Evolutionary conservation across 2,888 invertebrate species (phyloP).

Genomic region (Panopea generosa): DNA sequence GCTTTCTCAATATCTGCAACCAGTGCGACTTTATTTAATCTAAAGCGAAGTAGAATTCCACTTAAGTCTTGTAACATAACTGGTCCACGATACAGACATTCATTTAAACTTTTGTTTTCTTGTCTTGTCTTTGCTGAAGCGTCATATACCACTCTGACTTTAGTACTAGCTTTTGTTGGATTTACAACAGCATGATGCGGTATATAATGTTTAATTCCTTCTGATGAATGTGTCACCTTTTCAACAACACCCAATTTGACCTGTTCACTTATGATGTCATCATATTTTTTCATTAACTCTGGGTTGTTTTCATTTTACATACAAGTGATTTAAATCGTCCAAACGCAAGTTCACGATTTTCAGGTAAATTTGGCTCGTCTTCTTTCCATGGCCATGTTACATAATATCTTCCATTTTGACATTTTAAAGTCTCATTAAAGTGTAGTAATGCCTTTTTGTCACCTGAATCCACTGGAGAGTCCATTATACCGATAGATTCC

Average conservation of each 20-base stretch:
- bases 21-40: slow-evolving; percentile 21
- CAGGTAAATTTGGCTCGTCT: slow-evolving; percentile 11
- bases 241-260: slow-evolving; percentile 14
- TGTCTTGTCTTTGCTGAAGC: slow-evolving; percentile 19
- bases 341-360: slow-evolving; percentile 21
- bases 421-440: slow-evolving; percentile 10
- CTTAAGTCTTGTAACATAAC: slow-evolving; percentile 26
- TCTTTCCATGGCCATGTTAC: slow-evolving; percentile 34
- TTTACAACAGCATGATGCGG: slow-evolving; percentile 30
- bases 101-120: slow-evolving; percentile 28
- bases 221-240: slow-evolving; percentile 3
- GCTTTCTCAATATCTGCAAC: slow-evolving; percentile 2
- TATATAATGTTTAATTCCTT: slow-evolving; percentile 7
- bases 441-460: slow-evolving; percentile 15
- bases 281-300: slow-evolving; percentile 21
- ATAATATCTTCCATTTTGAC: slow-evolving; percentile 20
- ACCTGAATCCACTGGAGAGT: not conserved
- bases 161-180: slow-evolving; percentile 19
- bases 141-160: slow-evolving; percentile 26
- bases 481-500: slow-evolving; percentile 17
- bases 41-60: slow-evolving; percentile 33
- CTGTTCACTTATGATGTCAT: slow-evolving; percentile 20
- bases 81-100: slow-evolving; percentile 26
- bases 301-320: slow-evolving; percentile 10
- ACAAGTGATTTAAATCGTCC: slow-evolving; percentile 13